Evolutionary conservation across 1,140 invertebrate genomes (phyloP).

Genomic region (Aphidius ervi): DNA sequence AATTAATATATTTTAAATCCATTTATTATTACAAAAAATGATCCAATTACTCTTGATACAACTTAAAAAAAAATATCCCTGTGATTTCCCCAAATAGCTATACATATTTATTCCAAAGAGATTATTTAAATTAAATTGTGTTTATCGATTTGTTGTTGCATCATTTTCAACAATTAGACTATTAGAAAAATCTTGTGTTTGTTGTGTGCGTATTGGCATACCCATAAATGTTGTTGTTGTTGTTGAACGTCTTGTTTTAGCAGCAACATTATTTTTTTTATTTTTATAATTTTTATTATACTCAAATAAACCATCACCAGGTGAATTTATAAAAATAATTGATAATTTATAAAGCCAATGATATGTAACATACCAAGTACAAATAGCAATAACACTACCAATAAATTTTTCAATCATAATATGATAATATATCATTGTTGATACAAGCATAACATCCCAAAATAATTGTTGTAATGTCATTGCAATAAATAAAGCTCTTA

Average conservation of each 20-base stretch:
- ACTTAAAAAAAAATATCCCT: too few relatives aligned
- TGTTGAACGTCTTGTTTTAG: conserved; percentile 29
- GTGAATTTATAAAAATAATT: conserved; percentile 61
- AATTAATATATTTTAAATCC: too few relatives aligned
- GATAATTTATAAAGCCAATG: conserved; percentile 69
- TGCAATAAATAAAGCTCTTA: conserved; percentile 72
- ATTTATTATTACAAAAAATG: too few relatives aligned
- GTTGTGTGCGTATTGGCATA: conserved; percentile 62
- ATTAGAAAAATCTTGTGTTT: neutral
- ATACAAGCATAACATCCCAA: conserved; percentile 91
- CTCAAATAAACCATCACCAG: conserved; percentile 76
- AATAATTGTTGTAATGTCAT: conserved; percentile 78
- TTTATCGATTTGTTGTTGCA: conserved; percentile 4
- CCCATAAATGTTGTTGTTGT: conserved; percentile 66
- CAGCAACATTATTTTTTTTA: conserved; percentile 18
- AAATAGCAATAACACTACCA: conserved; percentile 78
- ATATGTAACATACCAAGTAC: conserved; percentile 91
- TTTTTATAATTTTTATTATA: conserved; percentile 67
- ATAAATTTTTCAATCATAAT: conserved; percentile 92
- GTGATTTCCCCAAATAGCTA: too few relatives aligned
- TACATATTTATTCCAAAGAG: too few relatives aligned
- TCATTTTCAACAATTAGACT: conserved; percentile 12
- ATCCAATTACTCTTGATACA: too few relatives aligned
- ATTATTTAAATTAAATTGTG: too few relatives aligned
- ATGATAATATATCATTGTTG: conserved; percentile 92